Evolutionary conservation across 2,888 invertebrate species (phyloP), one percentile per base, ranked within the genome.

Genomic region (Habroteleia sp.): DNA sequence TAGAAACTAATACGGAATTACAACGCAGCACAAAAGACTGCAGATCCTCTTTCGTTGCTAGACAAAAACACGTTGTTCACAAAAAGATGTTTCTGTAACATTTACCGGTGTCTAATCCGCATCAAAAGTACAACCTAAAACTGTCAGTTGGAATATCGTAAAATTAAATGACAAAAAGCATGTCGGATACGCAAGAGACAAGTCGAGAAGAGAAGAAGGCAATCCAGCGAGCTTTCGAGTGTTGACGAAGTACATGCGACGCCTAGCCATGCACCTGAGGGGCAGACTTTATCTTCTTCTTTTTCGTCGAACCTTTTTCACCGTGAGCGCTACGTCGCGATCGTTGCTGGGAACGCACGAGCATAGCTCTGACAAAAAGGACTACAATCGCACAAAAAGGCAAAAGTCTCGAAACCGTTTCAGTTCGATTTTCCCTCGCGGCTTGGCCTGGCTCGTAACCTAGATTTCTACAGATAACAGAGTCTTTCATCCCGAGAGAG

Each of bases 391-490:
- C 10, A 8, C 42, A 46, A 56, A 66, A 41, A 44, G 62, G 11
- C 14, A 48, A 37, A 31, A 37, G 52, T 42, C 66, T 58, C 42
- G 27, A 78, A 81, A 80, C 79, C 79, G 82, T 81, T 78, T 54
- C 65, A 44, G 79, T 85, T 85, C 84, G 83, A 84, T 86, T 85
- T 84, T 85, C 81, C 82, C 82, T 80, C 80, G 82, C 81, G 82
- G 80, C n/a, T n/a, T n/a, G n/a, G n/a, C n/a, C n/a, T n/a, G n/a
- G n/a, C n/a, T n/a, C n/a, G n/a, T n/a, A n/a, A n/a, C n/a, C n/a
- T n/a, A n/a, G n/a, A n/a, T n/a, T n/a, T n/a, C n/a, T n/a, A n/a
- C n/a, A n/a, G n/a, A n/a, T n/a, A n/a, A n/a, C n/a, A n/a, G n/a
- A n/a, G n/a, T n/a, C n/a, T n/a, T n/a, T n/a, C n/a, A n/a, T n/a